Evolutionary conservation across 1,140 invertebrate species (phyloP), one percentile per base, ranked within the genome.

Genomic region (Pseudomyrmex dendroicus): DNA sequence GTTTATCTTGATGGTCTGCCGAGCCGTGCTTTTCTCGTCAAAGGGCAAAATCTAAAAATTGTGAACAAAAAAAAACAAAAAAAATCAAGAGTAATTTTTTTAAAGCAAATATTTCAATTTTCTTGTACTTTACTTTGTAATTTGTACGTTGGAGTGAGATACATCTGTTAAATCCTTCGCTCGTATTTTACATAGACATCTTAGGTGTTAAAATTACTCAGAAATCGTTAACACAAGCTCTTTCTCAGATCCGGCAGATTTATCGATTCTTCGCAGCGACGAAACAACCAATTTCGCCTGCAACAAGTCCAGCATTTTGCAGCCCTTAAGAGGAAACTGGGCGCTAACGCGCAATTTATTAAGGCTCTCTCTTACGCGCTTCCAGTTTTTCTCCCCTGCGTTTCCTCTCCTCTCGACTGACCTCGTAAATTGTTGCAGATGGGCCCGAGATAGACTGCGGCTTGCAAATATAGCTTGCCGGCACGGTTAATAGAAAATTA

Each of bases 401-500:
- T 9, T 64, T 13, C 7, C 59, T 63, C 64, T 68, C 57, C 64
- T 17, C 15, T 7, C 20, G 5, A 50, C 9, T 82, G 87, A 52
- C 72, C 61, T 63, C 22, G 82, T 67, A 89, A 84, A 74, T 82
- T 87, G 84, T 86, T 84, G 73, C 78, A 87, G 83, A 68, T 82
- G 64, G 78, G 52, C 54, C 17, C n/a, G 84, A 84, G 80, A 82
- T 89, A 85, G 82, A 86, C 77, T 74, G 87, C 82, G 87, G 89
- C 86, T 91, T 91, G 90, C 89, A 92, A 92, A 91, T 92, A 93
- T 91, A 87, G 86, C 84, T 91, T 86, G 86, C 67, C 85, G 84
- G 85, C 86, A 92, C 89, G 90, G 87, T 88, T 91, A 92, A 93
- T 93, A 92, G 92, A 92, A 93, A 93, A 93, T 93, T 93, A 92